These are phyloP conservation scores for Doris montereyensis DNA, from an alignment of 2,888 invertebrate species.

Conservation along the genomic window DNA sequence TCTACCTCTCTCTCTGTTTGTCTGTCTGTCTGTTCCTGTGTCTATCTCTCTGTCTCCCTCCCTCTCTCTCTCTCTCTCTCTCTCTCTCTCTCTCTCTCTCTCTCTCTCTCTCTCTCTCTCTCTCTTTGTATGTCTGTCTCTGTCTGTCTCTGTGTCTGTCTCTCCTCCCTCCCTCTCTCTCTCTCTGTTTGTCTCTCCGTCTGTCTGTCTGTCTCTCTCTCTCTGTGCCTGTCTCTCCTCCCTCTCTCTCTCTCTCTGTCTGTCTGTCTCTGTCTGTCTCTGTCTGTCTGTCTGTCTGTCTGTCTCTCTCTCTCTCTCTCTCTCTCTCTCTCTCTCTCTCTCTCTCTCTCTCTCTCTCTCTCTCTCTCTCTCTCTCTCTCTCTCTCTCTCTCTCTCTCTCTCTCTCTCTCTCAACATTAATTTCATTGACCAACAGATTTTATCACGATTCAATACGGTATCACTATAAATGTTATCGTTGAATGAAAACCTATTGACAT, in stretches of 20 bases:
- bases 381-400: neutral
- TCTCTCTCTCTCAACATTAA: neutral
- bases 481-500: no score
- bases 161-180: neutral
- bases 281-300: no score
- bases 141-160: neutral
- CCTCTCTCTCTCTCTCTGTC: constrained; percentile 1
- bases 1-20: neutral
- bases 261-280: neutral
- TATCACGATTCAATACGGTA: no score
- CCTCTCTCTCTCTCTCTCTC: neutral
- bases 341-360: neutral
- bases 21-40: neutral
- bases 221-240: no score
- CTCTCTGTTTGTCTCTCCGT: no score
- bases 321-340: neutral
- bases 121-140: neutral
- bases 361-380: neutral
- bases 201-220: no score
- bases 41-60: neutral
- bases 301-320: neutral
- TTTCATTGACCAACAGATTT: no score
- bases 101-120: constrained; percentile 20
- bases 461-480: no score
- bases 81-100: neutral